Base-by-base conservation (phyloP, 2,797 vertebrate genomes). In the Microctenopoma lineatum region DNA sequence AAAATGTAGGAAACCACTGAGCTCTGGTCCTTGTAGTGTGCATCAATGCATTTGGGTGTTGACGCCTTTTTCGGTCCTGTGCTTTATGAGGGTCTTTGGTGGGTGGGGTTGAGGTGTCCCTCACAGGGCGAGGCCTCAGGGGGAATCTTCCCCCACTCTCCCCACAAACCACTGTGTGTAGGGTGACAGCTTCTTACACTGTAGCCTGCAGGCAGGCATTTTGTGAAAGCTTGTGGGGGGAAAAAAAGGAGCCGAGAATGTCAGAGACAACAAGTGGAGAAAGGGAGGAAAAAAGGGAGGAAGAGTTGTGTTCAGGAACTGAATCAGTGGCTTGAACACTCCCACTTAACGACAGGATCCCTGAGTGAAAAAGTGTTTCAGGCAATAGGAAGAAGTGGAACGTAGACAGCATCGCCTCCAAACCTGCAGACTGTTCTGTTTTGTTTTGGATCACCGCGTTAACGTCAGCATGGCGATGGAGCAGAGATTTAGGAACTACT, bases 151-250 rank as follows among this genome's bases (percentile, higher is more conserved):
- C 46, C 29, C 34, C 45, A 15, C 42, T 15, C 25, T 55, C 38
- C 25, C 39, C 36, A 36, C 41, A 75, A 39, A 76, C 52, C 58
- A 39, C 71, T 74, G 26, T 56, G 50, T 59, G 54, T 39, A 89
- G 76, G 89, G 53, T 82, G 81, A 79, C 70, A 81, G 74, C 75
- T 52, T 41, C 84, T 84, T 73, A 85, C 86, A 77, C 46, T 11
- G 75, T 62, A 60, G 84, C 90, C 87, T 38, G 44, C 56, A 73
- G 90, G 87, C 77, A 92, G 73, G 78, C 72, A 86, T 93, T 93
- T 90, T 83, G 67, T 77, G 67, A 79, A 83, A 78, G 70, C 56
- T 63, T 60, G 56, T 61, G n/a, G n/a, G 53, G 29, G 46, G 57
- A 39, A 55, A 56, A 48, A 59, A 42, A 9, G 66, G 25, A 77